Evolutionary conservation across 2,113 vertebrate genomes (phyloP).

Genomic region (Heliornis fulica): DNA sequence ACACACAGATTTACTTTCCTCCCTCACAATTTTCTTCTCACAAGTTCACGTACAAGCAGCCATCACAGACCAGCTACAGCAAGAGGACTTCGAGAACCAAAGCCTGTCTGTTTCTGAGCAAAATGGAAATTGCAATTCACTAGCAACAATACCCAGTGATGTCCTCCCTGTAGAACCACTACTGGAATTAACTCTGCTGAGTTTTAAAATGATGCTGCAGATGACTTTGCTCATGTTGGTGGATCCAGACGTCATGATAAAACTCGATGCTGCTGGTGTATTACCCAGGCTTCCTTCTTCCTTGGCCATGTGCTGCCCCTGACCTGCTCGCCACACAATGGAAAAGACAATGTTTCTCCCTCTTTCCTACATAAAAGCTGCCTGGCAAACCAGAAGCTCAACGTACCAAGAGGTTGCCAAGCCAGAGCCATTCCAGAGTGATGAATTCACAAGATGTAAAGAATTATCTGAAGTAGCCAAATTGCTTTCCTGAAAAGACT

Average conservation of each 20-base stretch:
- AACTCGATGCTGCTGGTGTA: rapidly evolving
- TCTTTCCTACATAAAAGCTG: not conserved
- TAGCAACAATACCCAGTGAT: not conserved
- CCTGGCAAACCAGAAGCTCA: not conserved
- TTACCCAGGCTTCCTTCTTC: not conserved
- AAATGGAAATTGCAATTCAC: not conserved
- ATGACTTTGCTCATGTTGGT: not conserved
- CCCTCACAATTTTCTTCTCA: not conserved
- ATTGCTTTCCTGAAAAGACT: not conserved
- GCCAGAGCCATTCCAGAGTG: not conserved
- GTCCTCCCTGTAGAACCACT: not conserved
- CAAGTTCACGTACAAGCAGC: not conserved
- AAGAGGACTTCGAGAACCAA: not conserved
- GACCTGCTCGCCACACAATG: not conserved
- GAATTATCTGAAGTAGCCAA: not conserved
- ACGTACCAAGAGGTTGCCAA: not conserved
- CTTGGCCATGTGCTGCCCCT: not conserved
- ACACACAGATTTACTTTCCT: not conserved
- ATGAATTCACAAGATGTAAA: not conserved
- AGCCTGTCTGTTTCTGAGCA: not conserved
- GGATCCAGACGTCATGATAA: rapidly evolving
- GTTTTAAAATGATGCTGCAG: not conserved
- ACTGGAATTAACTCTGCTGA: not conserved
- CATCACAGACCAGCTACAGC: not conserved
- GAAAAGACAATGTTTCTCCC: not conserved